Conservation (phyloP, 1,140 invertebrate species). For the Scaptomyza pallida region DNA sequence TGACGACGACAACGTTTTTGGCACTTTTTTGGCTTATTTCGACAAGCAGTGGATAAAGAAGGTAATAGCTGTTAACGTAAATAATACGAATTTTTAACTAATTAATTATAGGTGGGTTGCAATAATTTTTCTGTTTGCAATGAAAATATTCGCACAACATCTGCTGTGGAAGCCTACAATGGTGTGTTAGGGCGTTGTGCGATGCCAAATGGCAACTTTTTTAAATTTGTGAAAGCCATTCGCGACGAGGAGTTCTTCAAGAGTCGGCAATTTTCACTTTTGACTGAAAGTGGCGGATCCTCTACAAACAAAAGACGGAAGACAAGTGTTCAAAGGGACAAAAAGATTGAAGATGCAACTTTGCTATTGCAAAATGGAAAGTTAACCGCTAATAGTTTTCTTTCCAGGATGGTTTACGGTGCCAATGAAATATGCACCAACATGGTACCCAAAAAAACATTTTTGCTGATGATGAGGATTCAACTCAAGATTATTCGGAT, state of each 20-base stretch:
- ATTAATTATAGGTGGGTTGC: slow-evolving; percentile 7
- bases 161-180: slow-evolving; percentile 9
- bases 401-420: not conserved
- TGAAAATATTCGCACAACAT: slow-evolving; percentile 10
- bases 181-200: not conserved
- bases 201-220: not conserved
- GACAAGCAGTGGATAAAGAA: slow-evolving; percentile 9
- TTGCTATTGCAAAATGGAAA: too few relatives aligned
- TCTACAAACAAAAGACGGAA: not conserved
- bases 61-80: not conserved
- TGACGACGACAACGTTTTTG: not conserved
- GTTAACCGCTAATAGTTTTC: not conserved
- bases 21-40: slow-evolving; percentile 5
- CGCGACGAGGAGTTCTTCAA: not conserved
- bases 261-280: not conserved
- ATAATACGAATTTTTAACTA: slow-evolving; percentile 1
- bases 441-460: not conserved
- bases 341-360: too few relatives aligned
- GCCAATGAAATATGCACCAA: not conserved
- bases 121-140: slow-evolving; percentile 8
- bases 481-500: not conserved
- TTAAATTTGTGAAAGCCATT: slow-evolving; percentile 1
- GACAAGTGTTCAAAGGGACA: not conserved
- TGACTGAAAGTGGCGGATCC: not conserved
- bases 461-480: not conserved